Base-by-base conservation (phyloP, 2,888 invertebrate species). In the Dione vanillae region DNA sequence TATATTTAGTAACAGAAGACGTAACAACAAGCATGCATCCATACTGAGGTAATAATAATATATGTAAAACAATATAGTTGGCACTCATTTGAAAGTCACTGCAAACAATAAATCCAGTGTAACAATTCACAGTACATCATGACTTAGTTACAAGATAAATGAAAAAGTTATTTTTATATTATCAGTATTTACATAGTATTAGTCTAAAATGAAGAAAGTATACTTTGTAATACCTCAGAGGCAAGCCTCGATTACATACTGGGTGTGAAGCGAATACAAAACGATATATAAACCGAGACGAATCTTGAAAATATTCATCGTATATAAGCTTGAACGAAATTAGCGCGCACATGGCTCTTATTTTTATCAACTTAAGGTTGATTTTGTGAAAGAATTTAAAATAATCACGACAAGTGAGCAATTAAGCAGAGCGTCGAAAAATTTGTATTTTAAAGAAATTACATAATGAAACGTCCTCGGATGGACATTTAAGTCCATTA, bases 401-500 rank as follows among this genome's bases (percentile, higher is more conserved):
- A 75, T 70, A 73, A 75, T 72, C 67, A 73, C 69, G 70, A 74
- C 74, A 75, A 72, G 20, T 71, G 72, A 73, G 74, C 75, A 77
- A 77, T 78, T 75, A 77, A 68, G 69, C 75, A 70, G 70, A 76
- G 73, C 78, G 73, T 66, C 73, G 58, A 72, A 76, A 77, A 76
- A 75, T 69, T 73, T 66, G 64, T 67, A 61, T 74, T 74, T 76
- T 65, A 76, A 73, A 74, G 65, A 56, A 65, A 72, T 76, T 75
- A 77, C 75, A 73, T 77, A 76, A 79, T 70, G 58, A 40, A 11
- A 47, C 72, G 75, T 74, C 74, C 70, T 75, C 67, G 73, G 54
- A 59, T 67, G 61, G 68, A 58, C 70, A 71, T 66, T 70, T 68
- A 45, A 69, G 72, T 65, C 78, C 78, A 83, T 82, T 81, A 80